These are phyloP conservation scores for Achroia grisella DNA, from an alignment of 1,140 invertebrate species.

Conservation along the genomic window DNA sequence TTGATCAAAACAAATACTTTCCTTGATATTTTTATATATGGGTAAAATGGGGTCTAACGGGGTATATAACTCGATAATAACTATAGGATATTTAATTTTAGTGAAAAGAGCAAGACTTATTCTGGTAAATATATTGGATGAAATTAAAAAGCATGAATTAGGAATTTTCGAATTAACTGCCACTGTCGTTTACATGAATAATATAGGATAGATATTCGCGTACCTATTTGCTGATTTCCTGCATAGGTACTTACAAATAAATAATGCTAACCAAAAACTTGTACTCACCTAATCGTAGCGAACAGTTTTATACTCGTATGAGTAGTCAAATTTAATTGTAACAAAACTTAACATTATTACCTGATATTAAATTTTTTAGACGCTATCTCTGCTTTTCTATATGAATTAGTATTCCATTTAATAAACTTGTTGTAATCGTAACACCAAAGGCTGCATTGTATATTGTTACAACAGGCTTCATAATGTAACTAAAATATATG, in stretches of 20 bases:
- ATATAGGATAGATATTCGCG: conserved; percentile 2
- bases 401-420: not conserved
- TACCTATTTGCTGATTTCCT: too few species aligned
- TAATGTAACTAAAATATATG: conserved; percentile 33
- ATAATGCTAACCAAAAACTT: too few species aligned
- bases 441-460: conserved; percentile 18
- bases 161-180: conserved; percentile 33
- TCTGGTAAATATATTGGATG: conserved; percentile 35
- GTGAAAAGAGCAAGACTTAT: conserved; percentile 42
- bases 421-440: conserved; percentile 18
- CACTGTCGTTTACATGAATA: conserved; percentile 17
- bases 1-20: conserved; percentile 16
- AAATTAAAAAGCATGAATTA: conserved; percentile 20
- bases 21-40: conserved; percentile 46
- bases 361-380: too few species aligned
- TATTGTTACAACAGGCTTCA: not conserved
- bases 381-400: conserved; percentile 6
- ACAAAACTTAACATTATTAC: too few species aligned
- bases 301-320: too few species aligned
- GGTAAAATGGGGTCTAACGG: conserved; percentile 20
- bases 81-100: conserved; percentile 38
- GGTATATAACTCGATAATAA: conserved; percentile 32
- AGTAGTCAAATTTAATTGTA: too few species aligned
- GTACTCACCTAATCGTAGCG: too few species aligned
- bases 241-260: too few species aligned